phyloP scores from a whole-genome alignment of 2,113 vertebrate genomes.

The Poecilia latipinna region DNA sequence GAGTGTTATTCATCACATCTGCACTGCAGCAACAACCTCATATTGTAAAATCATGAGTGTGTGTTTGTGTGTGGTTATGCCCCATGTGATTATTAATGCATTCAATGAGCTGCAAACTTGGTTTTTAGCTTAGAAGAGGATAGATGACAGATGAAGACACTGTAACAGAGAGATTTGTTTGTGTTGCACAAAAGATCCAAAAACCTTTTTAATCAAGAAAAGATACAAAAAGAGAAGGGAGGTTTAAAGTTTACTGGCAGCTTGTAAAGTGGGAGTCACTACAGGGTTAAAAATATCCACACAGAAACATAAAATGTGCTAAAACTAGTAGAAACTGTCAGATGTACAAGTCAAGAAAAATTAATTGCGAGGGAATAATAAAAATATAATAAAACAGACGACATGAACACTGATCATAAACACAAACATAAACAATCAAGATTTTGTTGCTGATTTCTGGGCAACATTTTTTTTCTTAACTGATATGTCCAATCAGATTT shows the following conservation, averaged over 20 bases:
- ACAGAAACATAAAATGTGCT: too few relatives aligned
- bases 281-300: too few relatives aligned
- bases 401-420: too few relatives aligned
- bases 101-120: constrained; percentile 26
- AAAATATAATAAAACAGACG: too few relatives aligned
- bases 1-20: constrained; percentile 43
- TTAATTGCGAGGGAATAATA: too few relatives aligned
- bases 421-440: too few relatives aligned
- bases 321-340: too few relatives aligned
- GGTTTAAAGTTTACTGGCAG: neutral
- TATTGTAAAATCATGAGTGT: neutral
- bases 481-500: too few relatives aligned
- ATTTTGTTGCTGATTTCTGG: too few relatives aligned
- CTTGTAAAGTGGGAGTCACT: too few relatives aligned
- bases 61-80: constrained; percentile 9
- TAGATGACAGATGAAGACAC: neutral
- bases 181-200: neutral
- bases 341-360: too few relatives aligned
- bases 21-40: constrained; percentile 42
- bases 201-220: neutral
- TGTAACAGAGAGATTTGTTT: neutral
- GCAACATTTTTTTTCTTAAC: too few relatives aligned
- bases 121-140: neutral
- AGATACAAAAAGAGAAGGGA: neutral
- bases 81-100: constrained; percentile 17